These are phyloP conservation scores for Rhopilema esculentum DNA, from an alignment of 30 jellyfish, hydroid and myxozoan genomes.

Conservation along the genomic window DNA sequence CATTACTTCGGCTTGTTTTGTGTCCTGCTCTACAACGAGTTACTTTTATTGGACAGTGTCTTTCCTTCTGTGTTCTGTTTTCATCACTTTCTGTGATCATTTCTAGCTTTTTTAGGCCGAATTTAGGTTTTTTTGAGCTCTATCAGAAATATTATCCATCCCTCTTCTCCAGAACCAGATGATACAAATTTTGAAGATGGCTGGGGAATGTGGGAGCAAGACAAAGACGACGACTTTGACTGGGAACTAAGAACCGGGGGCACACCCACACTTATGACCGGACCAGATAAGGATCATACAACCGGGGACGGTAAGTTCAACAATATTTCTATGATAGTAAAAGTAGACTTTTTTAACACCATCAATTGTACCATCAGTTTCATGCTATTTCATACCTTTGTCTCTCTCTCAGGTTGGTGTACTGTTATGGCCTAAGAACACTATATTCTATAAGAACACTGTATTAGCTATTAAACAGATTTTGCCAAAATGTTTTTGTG, in stretches of 20 bases:
- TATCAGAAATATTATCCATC: neutral
- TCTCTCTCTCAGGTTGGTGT: no score
- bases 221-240: slow-evolving; percentile 66
- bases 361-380: no score
- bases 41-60: no score
- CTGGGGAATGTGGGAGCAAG: slow-evolving; percentile 83
- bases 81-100: neutral
- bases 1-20: no score
- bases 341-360: neutral
- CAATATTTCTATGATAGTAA: neutral
- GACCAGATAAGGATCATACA: slow-evolving; percentile 85
- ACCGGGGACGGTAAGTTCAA: slow-evolving; percentile 72
- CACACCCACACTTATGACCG: slow-evolving; percentile 74
- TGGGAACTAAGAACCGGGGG: slow-evolving; percentile 79
- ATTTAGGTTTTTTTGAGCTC: neutral
- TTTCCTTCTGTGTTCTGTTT: neutral
- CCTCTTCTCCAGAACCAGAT: slow-evolving; percentile 42
- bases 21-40: neutral
- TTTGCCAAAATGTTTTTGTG: no score
- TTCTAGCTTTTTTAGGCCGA: neutral
- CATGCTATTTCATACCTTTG: no score
- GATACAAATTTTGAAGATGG: slow-evolving; percentile 80
- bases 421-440: no score
- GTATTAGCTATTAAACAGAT: no score
- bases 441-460: no score